phyloP scores from a whole-genome alignment of 2,888 invertebrate species.

The Polydrusus tereticollis region DNA sequence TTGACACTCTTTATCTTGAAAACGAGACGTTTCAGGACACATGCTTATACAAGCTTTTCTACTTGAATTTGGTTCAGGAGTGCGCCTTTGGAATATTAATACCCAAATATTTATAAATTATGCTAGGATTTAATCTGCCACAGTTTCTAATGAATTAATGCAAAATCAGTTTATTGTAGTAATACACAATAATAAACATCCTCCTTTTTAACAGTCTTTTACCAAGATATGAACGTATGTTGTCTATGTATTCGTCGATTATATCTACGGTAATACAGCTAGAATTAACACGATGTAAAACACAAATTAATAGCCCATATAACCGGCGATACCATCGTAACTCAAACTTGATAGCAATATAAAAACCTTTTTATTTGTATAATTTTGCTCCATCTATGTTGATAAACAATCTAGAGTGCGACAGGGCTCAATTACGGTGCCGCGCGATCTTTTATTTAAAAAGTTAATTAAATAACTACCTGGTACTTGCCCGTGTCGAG shows the following conservation, averaged over 20 bases:
- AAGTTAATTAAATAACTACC: slow-evolving; percentile 55
- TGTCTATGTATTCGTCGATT: background rate
- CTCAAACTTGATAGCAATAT: background rate
- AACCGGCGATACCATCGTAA: background rate
- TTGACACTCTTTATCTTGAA: no score
- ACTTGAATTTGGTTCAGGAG: no score
- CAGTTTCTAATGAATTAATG: no score
- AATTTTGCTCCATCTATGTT: slow-evolving; percentile 1
- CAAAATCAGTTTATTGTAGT: no score
- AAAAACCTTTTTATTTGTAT: slow-evolving; percentile 5
- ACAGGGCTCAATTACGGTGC: slow-evolving; percentile 47
- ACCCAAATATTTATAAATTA: no score
- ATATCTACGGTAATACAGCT: background rate
- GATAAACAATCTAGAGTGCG: slow-evolving; percentile 9
- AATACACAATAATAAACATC: no score
- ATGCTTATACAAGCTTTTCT: no score
- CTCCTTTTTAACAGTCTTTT: no score
- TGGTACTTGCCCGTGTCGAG: slow-evolving; percentile 52
- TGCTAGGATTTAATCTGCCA: no score
- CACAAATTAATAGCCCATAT: slow-evolving; percentile 4
- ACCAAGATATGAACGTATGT: no score
- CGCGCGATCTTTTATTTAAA: slow-evolving; percentile 36
- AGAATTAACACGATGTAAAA: background rate
- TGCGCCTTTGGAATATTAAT: no score
- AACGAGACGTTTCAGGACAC: no score